These are phyloP conservation scores for Phorcus lineatus DNA, from an alignment of 2,888 invertebrate species.

Conservation along the genomic window DNA sequence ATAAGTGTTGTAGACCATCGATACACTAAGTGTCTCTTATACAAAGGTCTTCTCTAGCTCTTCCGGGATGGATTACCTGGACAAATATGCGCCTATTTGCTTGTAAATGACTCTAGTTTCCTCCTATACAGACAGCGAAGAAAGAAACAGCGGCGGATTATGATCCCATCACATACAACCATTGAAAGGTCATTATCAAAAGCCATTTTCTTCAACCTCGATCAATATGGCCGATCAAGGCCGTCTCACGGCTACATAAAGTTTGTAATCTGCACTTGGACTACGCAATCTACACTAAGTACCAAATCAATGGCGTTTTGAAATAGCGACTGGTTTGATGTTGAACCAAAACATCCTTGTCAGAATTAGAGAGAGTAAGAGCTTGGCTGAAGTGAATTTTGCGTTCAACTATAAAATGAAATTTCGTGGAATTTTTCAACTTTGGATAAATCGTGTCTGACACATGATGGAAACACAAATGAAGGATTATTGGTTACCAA, in stretches of 20 bases:
- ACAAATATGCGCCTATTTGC: neutral
- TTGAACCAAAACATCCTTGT: too few relatives aligned
- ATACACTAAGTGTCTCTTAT: too few relatives aligned
- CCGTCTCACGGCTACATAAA: neutral
- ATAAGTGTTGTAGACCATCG: too few relatives aligned
- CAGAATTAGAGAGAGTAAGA: too few relatives aligned
- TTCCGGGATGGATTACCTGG: neutral
- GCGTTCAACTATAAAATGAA: too few relatives aligned
- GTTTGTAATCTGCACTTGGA: neutral
- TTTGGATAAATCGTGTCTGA: too few relatives aligned
- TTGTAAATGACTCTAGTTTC: neutral
- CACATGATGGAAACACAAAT: too few relatives aligned
- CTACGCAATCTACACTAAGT: neutral
- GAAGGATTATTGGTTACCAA: too few relatives aligned
- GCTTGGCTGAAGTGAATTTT: too few relatives aligned
- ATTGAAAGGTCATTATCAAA: slow-evolving; percentile 5
- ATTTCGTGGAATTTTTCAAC: too few relatives aligned
- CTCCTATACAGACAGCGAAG: neutral
- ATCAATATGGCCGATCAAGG: neutral
- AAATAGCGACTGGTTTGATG: neutral
- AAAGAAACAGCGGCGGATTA: neutral
- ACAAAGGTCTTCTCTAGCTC: too few relatives aligned
- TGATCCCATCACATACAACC: neutral
- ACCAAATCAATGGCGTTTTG: slow-evolving; percentile 8
- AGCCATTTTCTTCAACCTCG: neutral